Evolutionary conservation across 2,888 invertebrate genomes (phyloP).

Genomic region (Ethmia dodecea): DNA sequence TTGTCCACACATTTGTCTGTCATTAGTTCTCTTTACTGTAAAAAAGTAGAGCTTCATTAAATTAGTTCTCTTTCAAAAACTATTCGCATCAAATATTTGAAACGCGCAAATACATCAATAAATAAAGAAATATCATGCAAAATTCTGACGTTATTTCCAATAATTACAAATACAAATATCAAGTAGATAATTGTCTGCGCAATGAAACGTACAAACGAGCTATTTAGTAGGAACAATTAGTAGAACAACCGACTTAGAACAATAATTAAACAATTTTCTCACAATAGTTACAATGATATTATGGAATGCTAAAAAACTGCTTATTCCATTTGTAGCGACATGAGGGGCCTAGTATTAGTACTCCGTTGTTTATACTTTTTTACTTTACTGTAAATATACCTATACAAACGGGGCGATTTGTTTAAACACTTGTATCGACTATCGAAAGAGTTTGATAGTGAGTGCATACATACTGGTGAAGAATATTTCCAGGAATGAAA

Average conservation of each 20-base stretch:
- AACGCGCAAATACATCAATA: too few relatives aligned
- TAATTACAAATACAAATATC: conserved; percentile 5
- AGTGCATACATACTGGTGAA: background rate
- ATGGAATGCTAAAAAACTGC: conserved; percentile 28
- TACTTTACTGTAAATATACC: background rate
- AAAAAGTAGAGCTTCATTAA: too few relatives aligned
- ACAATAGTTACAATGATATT: conserved; percentile 42
- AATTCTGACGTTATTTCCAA: background rate
- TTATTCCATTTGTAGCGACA: conserved; percentile 15
- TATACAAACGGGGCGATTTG: background rate
- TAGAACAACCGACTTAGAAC: conserved; percentile 29
- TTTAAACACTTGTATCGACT: background rate
- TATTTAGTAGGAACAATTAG: conserved; percentile 14
- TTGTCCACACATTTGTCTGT: too few relatives aligned
- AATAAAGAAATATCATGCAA: too few relatives aligned
- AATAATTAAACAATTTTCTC: conserved; percentile 50
- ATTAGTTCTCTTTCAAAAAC: too few relatives aligned
- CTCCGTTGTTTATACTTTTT: conserved; percentile 7
- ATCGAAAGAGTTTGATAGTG: background rate
- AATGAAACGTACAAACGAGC: conserved; percentile 20
- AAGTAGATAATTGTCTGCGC: conserved; percentile 18
- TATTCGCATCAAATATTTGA: too few relatives aligned
- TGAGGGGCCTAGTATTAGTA: conserved; percentile 2
- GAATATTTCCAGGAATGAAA: too few relatives aligned
- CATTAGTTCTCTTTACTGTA: too few relatives aligned